phyloP scores from a whole-genome alignment of 2,113 vertebrate species.

The Petaurus breviceps region DNA sequence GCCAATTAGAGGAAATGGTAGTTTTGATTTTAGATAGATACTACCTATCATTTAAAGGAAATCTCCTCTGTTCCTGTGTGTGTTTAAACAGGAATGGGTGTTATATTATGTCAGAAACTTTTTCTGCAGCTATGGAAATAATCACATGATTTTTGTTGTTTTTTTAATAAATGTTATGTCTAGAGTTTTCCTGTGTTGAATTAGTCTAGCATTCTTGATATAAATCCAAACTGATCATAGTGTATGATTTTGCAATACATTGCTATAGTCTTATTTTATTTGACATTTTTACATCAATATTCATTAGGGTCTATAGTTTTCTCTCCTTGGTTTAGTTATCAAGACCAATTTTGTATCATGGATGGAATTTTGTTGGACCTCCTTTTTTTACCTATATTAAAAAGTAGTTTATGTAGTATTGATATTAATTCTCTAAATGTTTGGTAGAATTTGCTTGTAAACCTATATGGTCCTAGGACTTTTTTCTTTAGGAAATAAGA shows the following conservation, averaged over 20 bases:
- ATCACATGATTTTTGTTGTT: not conserved
- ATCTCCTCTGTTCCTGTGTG: not conserved
- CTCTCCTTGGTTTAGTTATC: not conserved
- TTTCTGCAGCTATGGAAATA: not conserved
- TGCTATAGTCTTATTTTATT: not conserved
- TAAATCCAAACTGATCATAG: not conserved
- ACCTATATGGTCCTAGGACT: not conserved
- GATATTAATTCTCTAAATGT: no score
- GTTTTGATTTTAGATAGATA: not conserved
- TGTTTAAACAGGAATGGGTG: not conserved
- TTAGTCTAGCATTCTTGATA: not conserved
- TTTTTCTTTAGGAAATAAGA: not conserved
- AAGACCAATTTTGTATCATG: not conserved
- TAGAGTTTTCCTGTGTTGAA: not conserved
- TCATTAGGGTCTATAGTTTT: not conserved
- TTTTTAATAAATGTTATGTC: not conserved
- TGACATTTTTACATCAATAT: not conserved
- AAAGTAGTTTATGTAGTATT: no score
- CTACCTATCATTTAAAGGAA: not conserved
- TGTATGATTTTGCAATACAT: not conserved
- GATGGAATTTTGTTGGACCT: not conserved
- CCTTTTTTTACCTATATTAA: not conserved
- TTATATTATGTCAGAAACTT: not conserved
- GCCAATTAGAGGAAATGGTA: not conserved
- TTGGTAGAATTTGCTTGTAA: not conserved